These are phyloP conservation scores for Geopemphigus sp. DNA, from an alignment of 1,140 invertebrate species.

Conservation along the genomic window DNA sequence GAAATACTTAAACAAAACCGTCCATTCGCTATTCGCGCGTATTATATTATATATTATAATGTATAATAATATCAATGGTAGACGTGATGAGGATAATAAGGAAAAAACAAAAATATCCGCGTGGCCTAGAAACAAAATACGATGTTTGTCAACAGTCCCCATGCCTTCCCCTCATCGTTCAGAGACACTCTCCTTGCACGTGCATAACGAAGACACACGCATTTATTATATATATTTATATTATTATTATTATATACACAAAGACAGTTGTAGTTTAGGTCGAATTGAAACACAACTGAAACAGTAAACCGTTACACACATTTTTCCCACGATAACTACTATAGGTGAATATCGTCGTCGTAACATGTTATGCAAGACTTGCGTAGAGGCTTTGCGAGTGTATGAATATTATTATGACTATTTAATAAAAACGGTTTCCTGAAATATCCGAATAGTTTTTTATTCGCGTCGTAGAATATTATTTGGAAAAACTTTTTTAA, in stretches of 20 bases:
- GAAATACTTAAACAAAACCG: no score
- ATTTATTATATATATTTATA: no score
- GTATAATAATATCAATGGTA: no score
- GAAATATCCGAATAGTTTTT: no score
- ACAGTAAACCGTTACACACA: slow-evolving; percentile 37
- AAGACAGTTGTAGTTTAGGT: neutral
- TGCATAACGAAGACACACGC: neutral
- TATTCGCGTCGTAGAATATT: no score
- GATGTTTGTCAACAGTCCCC: neutral
- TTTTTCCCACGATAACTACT: slow-evolving; percentile 40
- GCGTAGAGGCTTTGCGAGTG: neutral
- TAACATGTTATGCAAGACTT: slow-evolving; percentile 20
- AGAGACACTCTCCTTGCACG: no score
- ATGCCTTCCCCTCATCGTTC: no score
- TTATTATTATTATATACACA: neutral
- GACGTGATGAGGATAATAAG: neutral
- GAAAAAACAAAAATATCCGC: neutral
- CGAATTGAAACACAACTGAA: slow-evolving; percentile 16
- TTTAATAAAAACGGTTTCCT: no score
- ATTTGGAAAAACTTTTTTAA: no score
- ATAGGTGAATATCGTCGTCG: neutral
- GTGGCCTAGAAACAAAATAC: slow-evolving; percentile 20
- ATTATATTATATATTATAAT: no score
- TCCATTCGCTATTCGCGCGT: no score
- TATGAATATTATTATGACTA: no score